Percentiles rank a stretch among this genome's conserved stretches.
Evolutionary conservation across 2,113 vertebrate species (phyloP).

Genomic region (Hyla sarda): DNA sequence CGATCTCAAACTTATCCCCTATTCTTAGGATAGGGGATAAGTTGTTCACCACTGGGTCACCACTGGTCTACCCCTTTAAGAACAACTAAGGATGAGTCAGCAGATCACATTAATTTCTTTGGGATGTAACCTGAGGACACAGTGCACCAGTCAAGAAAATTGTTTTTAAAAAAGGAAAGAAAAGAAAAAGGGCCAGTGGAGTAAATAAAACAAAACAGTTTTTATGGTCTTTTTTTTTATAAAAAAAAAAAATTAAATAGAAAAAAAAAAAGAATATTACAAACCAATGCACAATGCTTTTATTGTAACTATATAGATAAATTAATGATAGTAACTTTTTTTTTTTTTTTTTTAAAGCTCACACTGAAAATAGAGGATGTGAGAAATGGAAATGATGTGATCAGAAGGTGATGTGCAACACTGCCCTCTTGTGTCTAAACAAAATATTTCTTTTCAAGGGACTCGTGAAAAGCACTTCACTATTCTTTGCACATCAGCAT

Average conservation of each 20-base stretch:
- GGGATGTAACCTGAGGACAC: background rate
- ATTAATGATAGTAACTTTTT: background rate
- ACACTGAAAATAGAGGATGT: background rate
- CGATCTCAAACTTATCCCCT: too few species aligned
- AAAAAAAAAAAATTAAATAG: background rate
- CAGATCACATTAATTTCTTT: background rate
- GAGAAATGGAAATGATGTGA: background rate
- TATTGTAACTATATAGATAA: background rate
- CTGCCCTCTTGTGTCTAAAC: conserved; percentile 37
- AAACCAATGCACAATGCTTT: background rate
- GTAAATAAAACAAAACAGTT: too few species aligned
- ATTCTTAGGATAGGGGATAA: too few species aligned
- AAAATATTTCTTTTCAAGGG: background rate
- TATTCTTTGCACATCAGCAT: background rate
- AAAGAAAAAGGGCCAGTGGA: too few species aligned
- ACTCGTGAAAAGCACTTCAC: background rate
- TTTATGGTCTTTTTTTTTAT: too few species aligned
- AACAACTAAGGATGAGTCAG: too few species aligned
- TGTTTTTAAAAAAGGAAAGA: too few species aligned
- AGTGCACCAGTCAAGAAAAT: background rate
- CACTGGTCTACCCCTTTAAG: too few species aligned
- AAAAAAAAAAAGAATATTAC: background rate
- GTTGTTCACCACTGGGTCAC: too few species aligned
- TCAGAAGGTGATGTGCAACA: conserved; percentile 1
- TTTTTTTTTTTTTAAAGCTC: background rate